A percentile compares a stretch with the other conserved stretches of the same genome.
These are phyloP conservation scores for Monoplex corrugatus DNA, from an alignment of 2,888 invertebrate species.

Conservation along the genomic window DNA sequence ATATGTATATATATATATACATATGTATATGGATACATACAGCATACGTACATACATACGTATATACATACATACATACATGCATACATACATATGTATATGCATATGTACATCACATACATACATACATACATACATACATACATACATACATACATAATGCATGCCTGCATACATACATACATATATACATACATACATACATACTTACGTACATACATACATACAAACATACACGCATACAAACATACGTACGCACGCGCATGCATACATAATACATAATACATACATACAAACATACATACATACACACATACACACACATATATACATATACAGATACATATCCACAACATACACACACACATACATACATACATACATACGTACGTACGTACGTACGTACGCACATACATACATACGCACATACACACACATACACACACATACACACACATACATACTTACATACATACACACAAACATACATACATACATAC, in stretches of 20 bases:
- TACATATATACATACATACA: no score
- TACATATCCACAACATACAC: no score
- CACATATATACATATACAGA: neutral
- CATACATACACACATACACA: neutral
- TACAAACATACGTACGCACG: neutral
- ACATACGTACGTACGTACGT: no score
- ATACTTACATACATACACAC: neutral
- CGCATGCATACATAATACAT: neutral
- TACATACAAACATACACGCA: neutral
- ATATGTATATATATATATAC: no score
- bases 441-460: neutral
- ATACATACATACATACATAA: no score
- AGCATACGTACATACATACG: no score
- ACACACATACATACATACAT: neutral
- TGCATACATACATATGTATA: no score
- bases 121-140: neutral
- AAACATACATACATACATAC: no score
- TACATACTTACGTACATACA: neutral
- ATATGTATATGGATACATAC: no score
- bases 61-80: no score
- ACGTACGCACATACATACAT: no score
- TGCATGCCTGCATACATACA: no score
- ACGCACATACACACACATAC: constrained; percentile 11
- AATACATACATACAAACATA: neutral
- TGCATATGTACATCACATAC: neutral